Percentiles rank a stretch among this genome's conserved stretches.
These are phyloP conservation scores for Tenrec ecaudatus DNA, from an alignment of 2,113 vertebrate species.

Conservation along the genomic window DNA sequence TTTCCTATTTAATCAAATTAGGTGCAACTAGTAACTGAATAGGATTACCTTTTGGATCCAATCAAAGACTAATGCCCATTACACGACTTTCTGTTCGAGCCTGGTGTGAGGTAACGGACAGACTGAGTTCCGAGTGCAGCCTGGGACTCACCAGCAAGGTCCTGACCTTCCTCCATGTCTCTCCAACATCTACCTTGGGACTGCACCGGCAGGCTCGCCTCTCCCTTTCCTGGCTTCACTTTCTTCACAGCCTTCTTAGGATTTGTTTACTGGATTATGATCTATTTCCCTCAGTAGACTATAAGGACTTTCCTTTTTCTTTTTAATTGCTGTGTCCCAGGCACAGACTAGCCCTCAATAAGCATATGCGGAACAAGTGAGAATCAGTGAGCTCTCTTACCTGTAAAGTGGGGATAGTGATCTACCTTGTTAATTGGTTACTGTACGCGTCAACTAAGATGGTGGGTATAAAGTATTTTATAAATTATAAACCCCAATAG, in stretches of 20 bases:
- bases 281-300: background rate
- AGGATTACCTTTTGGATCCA: background rate
- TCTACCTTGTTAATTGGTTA: background rate
- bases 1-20: conserved; percentile 24
- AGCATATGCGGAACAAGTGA: background rate
- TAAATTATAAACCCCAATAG: background rate
- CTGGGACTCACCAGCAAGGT: background rate
- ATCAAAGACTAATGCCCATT: background rate
- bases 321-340: background rate
- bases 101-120: conserved; percentile 34
- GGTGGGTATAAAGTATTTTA: background rate
- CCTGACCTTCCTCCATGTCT: background rate
- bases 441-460: background rate
- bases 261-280: background rate
- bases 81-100: background rate
- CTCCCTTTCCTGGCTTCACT: background rate
- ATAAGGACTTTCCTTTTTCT: conserved; percentile 13
- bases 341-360: background rate
- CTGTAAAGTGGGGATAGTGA: background rate
- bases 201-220: background rate
- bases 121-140: background rate
- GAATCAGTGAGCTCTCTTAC: background rate
- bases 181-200: conserved; percentile 42
- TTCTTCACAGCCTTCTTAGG: background rate
- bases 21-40: conserved; percentile 13